phyloP scores from a whole-genome alignment of 2,797 vertebrate species.

The Arvicola amphibius region DNA sequence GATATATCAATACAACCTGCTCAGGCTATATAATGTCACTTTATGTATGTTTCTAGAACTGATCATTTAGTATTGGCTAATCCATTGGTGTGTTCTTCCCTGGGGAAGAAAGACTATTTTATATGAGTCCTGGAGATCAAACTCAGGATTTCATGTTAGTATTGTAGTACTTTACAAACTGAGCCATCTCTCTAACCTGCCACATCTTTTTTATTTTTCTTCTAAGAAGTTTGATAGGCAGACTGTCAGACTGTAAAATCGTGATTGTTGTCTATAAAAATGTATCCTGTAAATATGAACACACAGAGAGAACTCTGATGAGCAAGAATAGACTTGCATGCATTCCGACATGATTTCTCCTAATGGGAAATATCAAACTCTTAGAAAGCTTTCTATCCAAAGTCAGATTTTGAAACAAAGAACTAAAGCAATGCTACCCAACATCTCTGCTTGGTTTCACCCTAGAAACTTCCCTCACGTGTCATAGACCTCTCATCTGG shows the following conservation, averaged over 20 bases:
- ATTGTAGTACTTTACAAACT: neutral
- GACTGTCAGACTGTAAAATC: conserved; percentile 58
- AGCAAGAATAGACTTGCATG: neutral
- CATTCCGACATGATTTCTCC: neutral
- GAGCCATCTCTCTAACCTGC: neutral
- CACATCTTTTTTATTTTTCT: conserved; percentile 25
- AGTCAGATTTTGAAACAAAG: conserved; percentile 78
- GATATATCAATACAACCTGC: neutral
- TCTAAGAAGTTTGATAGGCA: conserved; percentile 70
- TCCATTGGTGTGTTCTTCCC: neutral
- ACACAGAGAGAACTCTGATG: neutral
- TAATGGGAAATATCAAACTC: conserved; percentile 31
- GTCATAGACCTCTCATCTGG: conserved; percentile 92
- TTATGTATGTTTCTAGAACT: neutral
- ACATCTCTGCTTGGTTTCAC: conserved; percentile 78
- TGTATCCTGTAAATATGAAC: conserved; percentile 40
- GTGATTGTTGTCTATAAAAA: conserved; percentile 70
- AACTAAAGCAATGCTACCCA: conserved; percentile 65
- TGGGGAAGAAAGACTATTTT: neutral
- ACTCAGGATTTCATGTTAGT: neutral
- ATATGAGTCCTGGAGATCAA: no score
- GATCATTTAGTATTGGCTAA: neutral
- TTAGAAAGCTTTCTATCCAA: conserved; percentile 75
- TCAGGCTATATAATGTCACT: neutral
- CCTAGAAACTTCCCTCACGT: conserved; percentile 93